These are phyloP conservation scores for Podotricha telesiphe DNA, from an alignment of 2,888 invertebrate genomes.

Conservation along the genomic window DNA sequence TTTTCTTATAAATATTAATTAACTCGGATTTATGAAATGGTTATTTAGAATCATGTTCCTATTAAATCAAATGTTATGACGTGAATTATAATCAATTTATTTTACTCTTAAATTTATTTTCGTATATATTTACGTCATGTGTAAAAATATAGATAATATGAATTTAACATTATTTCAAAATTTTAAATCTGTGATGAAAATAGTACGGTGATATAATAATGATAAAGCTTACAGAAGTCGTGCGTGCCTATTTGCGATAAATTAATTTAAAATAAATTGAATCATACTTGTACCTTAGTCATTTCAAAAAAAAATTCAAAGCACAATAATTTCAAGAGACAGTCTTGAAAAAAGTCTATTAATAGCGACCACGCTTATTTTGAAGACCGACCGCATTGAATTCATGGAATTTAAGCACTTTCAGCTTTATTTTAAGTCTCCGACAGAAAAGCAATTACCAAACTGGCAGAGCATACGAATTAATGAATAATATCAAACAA, in stretches of 20 bases:
- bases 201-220: too few species aligned
- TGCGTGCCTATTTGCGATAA: too few species aligned
- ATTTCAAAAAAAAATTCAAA: too few species aligned
- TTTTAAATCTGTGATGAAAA: too few species aligned
- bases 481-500: conserved; percentile 61
- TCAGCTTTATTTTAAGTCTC: conserved; percentile 24
- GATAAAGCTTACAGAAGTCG: too few species aligned
- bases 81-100: not conserved
- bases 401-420: conserved; percentile 20
- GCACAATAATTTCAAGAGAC: not conserved
- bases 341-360: conserved; percentile 9
- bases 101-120: not conserved
- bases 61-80: not conserved
- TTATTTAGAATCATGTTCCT: not conserved
- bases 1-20: conserved; percentile 12
- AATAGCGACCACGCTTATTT: conserved; percentile 3
- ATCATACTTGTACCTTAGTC: too few species aligned
- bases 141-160: too few species aligned
- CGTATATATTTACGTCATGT: not conserved
- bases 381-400: conserved; percentile 7
- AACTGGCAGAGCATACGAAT: conserved; percentile 44
- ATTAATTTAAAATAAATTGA: too few species aligned
- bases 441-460: conserved; percentile 40
- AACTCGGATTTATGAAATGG: not conserved
- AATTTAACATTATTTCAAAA: too few species aligned